A percentile compares a stretch with the other conserved stretches of the same genome.
Conservation (phyloP, 2,797 vertebrate genomes). For the Notolabrus celidotus region DNA sequence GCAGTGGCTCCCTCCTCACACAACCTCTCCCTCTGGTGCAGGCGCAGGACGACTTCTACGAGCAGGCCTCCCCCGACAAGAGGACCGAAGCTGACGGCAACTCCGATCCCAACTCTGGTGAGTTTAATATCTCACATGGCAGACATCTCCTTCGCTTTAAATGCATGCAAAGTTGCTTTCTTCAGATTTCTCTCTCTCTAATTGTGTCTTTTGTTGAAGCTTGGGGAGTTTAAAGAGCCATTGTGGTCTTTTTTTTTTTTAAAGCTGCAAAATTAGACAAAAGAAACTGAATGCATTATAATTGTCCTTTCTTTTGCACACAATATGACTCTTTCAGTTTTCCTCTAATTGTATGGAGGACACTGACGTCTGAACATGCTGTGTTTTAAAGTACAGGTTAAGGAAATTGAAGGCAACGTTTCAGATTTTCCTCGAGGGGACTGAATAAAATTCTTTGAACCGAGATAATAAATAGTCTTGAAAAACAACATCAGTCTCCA, state of each 20-base stretch:
- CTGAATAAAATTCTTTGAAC: constrained; percentile 39
- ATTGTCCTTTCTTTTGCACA: constrained; percentile 17
- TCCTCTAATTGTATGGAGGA: constrained; percentile 7
- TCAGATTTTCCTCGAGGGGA: constrained; percentile 24
- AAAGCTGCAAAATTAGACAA: constrained; percentile 20
- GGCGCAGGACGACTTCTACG: constrained; percentile 99
- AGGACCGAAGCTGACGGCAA: constrained; percentile 99
- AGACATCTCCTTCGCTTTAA: background rate
- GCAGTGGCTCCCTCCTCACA: constrained; percentile 97
- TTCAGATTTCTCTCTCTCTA: constrained; percentile 9
- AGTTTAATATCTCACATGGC: constrained; percentile 73
- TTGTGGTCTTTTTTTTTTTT: background rate
- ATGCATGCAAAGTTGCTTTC: background rate
- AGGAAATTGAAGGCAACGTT: constrained; percentile 31
- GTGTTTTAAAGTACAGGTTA: constrained; percentile 26
- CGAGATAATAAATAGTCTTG: constrained; percentile 53
- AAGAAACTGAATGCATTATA: background rate
- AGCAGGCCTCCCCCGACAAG: constrained; percentile 98
- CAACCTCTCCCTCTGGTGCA: constrained; percentile 99
- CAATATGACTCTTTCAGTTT: constrained; percentile 10
- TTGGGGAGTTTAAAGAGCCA: constrained; percentile 13
- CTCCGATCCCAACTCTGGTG: constrained; percentile 99
- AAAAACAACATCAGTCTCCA: constrained; percentile 67
- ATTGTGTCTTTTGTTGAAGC: constrained; percentile 19
- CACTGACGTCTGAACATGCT: constrained; percentile 8